These are phyloP conservation scores for Heterodera carotae DNA, from an alignment of 1,140 invertebrate species.

Conservation along the genomic window DNA sequence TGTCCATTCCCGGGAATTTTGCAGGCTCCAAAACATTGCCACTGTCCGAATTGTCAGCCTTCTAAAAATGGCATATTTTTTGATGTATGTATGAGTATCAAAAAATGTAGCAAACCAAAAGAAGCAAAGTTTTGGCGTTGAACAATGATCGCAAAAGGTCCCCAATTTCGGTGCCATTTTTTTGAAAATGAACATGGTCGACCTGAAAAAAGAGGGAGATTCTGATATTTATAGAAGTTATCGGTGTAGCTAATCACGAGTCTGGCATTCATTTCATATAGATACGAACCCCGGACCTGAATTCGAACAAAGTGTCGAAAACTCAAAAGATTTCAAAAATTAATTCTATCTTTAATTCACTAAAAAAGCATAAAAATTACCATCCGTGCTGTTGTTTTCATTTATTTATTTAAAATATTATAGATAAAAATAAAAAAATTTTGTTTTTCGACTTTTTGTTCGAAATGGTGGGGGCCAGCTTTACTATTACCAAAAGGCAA, in stretches of 20 bases:
- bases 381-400: too few species aligned
- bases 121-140: slow-evolving; percentile 41
- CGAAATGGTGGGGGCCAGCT: too few species aligned
- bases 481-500: neutral
- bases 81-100: neutral
- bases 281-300: too few species aligned
- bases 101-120: slow-evolving; percentile 52
- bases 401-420: too few species aligned
- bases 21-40: slow-evolving; percentile 49
- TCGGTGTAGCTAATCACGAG: too few species aligned
- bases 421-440: too few species aligned
- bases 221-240: neutral
- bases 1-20: slow-evolving; percentile 36
- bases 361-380: too few species aligned
- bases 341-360: too few species aligned
- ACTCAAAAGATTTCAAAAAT: too few species aligned
- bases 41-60: slow-evolving; percentile 54
- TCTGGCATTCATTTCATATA: too few species aligned
- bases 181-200: slow-evolving; percentile 61
- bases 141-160: slow-evolving; percentile 35
- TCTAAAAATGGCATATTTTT: slow-evolving; percentile 28
- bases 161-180: slow-evolving; percentile 35
- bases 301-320: too few species aligned
- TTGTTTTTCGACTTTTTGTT: too few species aligned
- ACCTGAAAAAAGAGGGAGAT: slow-evolving; percentile 36